Base-by-base conservation (phyloP, 2,888 invertebrate genomes). In the Alloscopus bannaensis region DNA sequence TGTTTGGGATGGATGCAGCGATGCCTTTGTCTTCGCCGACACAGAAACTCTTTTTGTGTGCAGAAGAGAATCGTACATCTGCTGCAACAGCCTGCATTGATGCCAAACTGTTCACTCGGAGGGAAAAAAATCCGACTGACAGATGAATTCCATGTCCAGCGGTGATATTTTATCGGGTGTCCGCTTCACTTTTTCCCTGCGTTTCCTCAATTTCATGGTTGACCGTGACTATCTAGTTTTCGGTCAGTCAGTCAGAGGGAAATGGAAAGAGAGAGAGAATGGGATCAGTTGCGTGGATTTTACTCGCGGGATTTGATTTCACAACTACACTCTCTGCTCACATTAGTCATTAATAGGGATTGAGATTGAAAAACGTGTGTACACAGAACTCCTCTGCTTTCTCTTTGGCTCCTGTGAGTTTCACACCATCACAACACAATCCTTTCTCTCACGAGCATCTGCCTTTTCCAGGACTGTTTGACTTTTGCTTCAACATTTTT, bases 151-250 rank as follows among this genome's bases (percentile, higher is more conserved):
- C 77, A 70, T 69, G 69, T 69, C 69, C 77, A 77, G 16, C 70
- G 77, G 77, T 69, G 69, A 77, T 77, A 77, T 77, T 77, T 77
- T 77, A 77, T 77, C 77, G 65, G 69, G 55, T 69, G 40, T 47
- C 60, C 50, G 28, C 47, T 18, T 65, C 20, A 26, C 50, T 36
- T 47, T 52, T 66, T 66, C 45, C 45, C 18, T 59, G 40, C 64
- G 40, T 45, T 64, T 64, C 31, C 31, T 77, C 69, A 77, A 77
- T 77, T 77, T 77, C 77, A 77, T 70, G 77, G 69, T 64, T 77
- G 69, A 77, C 77, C 77, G 64, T 77, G 62, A 70, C 69, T 57
- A 55, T 62, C 65, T 57, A 57, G 40, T 57, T 40, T 69, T 69
- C 52, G 57, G 55, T 55, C 57, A 57, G 69, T 20, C 20, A 20